phyloP scores from a whole-genome alignment of 2,888 invertebrate genomes.

The Lycaena phlaeas region DNA sequence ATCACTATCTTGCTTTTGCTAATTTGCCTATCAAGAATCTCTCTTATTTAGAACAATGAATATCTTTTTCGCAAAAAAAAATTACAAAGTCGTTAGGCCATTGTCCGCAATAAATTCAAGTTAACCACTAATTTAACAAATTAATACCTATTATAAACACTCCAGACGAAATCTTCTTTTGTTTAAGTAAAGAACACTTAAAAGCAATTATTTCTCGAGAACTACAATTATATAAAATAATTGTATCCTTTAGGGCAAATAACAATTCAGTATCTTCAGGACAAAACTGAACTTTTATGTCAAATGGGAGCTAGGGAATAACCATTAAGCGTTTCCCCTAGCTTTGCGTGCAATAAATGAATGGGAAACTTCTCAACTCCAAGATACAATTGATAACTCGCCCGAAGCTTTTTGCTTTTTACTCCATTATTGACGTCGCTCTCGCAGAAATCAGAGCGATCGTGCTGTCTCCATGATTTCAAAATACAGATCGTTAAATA shows the following conservation, averaged over 20 bases:
- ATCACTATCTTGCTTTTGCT: too few relatives aligned
- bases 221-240: conserved; percentile 5
- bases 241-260: conserved; percentile 8
- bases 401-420: conserved; percentile 49
- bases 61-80: too few relatives aligned
- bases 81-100: too few relatives aligned
- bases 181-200: not conserved
- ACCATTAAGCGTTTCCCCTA: conserved; percentile 55
- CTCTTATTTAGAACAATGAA: too few relatives aligned
- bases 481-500: conserved; percentile 23
- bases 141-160: too few relatives aligned
- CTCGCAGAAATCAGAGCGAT: conserved; percentile 32
- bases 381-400: conserved; percentile 63
- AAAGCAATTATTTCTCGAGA: not conserved
- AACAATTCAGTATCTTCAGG: not conserved
- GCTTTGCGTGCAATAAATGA: conserved; percentile 56
- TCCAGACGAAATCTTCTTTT: too few relatives aligned
- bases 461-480: conserved; percentile 32
- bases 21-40: too few relatives aligned
- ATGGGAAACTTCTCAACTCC: conserved; percentile 52
- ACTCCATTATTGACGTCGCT: conserved; percentile 49
- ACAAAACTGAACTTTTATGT: conserved; percentile 13
- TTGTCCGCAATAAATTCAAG: too few relatives aligned
- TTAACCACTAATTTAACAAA: too few relatives aligned
- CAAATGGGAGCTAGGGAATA: conserved; percentile 47